Evolutionary conservation across 2,113 vertebrate genomes (phyloP).

Genomic region (Choloepus hoffmanni): DNA sequence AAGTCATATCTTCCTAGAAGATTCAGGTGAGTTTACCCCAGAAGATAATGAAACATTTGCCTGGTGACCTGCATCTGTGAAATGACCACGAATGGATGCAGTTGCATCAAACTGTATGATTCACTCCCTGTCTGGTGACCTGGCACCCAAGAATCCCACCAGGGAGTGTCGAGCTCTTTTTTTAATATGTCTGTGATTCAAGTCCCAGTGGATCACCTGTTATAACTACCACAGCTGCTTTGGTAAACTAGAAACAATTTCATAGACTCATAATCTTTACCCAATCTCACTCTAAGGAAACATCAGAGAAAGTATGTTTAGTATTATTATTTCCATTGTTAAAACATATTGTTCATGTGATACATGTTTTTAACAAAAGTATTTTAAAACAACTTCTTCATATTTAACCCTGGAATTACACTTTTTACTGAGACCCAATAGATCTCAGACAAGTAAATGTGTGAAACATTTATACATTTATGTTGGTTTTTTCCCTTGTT

Average conservation of each 20-base stretch:
- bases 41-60: background rate
- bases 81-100: background rate
- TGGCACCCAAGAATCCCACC: background rate
- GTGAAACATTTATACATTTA: background rate
- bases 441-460: background rate
- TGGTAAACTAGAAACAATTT: background rate
- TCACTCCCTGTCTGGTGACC: background rate
- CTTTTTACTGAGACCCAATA: background rate
- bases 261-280: background rate
- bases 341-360: background rate
- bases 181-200: background rate
- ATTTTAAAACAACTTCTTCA: constrained; percentile 18
- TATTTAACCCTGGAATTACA: background rate
- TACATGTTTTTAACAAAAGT: background rate
- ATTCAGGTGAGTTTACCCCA: background rate
- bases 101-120: background rate
- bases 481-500: background rate
- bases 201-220: background rate
- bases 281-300: background rate
- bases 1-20: background rate
- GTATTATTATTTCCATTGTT: background rate
- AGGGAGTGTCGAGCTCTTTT: background rate
- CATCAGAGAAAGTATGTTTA: background rate
- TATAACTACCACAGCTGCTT: background rate
- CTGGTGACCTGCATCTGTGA: background rate